phyloP scores from a whole-genome alignment of 2,888 invertebrate genomes.

The Harpalus rubripes region DNA sequence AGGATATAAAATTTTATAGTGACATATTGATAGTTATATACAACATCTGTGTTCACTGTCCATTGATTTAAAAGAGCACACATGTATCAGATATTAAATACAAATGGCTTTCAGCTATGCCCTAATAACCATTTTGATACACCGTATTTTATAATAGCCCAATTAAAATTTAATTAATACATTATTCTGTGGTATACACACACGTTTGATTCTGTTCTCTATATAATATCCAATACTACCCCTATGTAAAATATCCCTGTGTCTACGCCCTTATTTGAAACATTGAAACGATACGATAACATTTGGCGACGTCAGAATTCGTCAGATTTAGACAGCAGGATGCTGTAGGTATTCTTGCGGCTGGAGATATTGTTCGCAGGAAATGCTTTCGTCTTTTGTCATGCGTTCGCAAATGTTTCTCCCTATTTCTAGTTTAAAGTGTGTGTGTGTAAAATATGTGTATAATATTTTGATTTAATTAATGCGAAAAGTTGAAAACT shows the following conservation, averaged over 20 bases:
- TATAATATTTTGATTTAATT: conserved; percentile 23
- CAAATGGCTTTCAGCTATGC: conserved; percentile 9
- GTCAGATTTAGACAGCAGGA: conserved; percentile 13
- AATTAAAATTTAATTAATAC: conserved; percentile 52
- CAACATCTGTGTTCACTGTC: neutral
- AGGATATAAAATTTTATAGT: neutral
- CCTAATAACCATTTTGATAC: conserved; percentile 45
- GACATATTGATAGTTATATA: conserved; percentile 17
- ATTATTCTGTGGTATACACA: conserved; percentile 14
- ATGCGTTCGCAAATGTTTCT: conserved; percentile 12
- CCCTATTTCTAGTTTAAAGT: neutral
- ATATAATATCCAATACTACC: neutral
- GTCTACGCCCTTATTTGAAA: neutral
- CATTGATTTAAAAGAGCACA: conserved; percentile 22
- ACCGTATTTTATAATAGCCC: conserved; percentile 8
- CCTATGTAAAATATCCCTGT: neutral
- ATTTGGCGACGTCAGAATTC: neutral
- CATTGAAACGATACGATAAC: neutral
- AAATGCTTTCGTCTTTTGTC: conserved; percentile 38
- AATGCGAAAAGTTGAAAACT: conserved; percentile 19
- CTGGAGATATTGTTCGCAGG: conserved; percentile 30
- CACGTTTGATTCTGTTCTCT: conserved; percentile 1
- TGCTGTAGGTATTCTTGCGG: neutral
- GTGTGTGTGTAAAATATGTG: neutral
- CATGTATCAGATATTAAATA: conserved; percentile 18